Conservation (phyloP, 2,113 vertebrate genomes). For the Blennius ocellaris region DNA sequence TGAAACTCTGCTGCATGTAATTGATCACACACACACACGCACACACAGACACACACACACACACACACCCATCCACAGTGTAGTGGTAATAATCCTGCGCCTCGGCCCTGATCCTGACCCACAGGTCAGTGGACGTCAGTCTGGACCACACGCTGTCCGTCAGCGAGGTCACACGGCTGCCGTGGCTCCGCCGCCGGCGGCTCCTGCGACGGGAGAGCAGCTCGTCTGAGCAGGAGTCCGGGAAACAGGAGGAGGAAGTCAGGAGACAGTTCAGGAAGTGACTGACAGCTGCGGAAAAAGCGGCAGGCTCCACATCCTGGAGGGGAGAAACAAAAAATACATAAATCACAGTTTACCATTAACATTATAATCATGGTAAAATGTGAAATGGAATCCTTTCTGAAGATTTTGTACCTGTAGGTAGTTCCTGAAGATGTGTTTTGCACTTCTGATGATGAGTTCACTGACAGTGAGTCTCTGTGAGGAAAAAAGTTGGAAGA, state of each 20-base stretch:
- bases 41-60: not conserved
- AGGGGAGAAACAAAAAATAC: constrained; percentile 3
- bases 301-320: constrained; percentile 92
- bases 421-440: constrained; percentile 95
- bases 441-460: constrained; percentile 92
- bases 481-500: constrained; percentile 29
- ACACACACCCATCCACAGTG: constrained; percentile 85
- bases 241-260: constrained; percentile 89
- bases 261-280: constrained; percentile 98
- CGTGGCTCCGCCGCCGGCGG: constrained; percentile 86
- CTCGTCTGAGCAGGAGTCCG: constrained; percentile 89
- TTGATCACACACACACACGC: not conserved
- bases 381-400: not conserved
- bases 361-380: not conserved
- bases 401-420: constrained; percentile 85
- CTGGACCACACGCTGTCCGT: constrained; percentile 88
- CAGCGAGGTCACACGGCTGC: constrained; percentile 70
- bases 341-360: not conserved
- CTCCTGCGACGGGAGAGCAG: constrained; percentile 90
- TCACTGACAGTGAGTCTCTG: constrained; percentile 93
- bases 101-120: constrained; percentile 90
- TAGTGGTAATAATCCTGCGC: constrained; percentile 90
- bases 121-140: constrained; percentile 91
- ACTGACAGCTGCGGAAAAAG: constrained; percentile 93
- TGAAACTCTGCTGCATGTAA: constrained; percentile 27